These are phyloP conservation scores for Rhogogaster chlorosoma DNA, from an alignment of 2,888 invertebrate species.

Conservation along the genomic window DNA sequence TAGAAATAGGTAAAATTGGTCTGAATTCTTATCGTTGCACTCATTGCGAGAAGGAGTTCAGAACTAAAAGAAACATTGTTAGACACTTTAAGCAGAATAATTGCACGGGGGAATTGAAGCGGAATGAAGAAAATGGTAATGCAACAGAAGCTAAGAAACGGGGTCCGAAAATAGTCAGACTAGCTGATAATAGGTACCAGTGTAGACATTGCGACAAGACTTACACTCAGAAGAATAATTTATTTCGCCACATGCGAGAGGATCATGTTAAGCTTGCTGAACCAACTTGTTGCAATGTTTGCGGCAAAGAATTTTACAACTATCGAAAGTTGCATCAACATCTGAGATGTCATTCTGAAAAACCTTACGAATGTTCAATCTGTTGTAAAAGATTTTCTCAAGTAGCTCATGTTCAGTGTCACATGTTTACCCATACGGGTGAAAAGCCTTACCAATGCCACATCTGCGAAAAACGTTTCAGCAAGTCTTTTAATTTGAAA, in stretches of 20 bases:
- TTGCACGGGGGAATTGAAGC: neutral
- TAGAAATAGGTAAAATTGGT: neutral
- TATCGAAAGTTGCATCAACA: neutral
- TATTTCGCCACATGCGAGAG: conserved; percentile 29
- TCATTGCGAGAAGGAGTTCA: neutral
- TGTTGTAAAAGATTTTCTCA: conserved; percentile 8
- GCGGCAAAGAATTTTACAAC: conserved; percentile 20
- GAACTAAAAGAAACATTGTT: neutral
- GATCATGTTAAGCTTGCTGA: conserved; percentile 14
- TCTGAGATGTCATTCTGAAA: conserved; percentile 19
- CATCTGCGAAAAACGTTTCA: neutral
- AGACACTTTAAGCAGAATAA: neutral
- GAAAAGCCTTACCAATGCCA: conserved; percentile 7
- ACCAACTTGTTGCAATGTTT: conserved; percentile 7
- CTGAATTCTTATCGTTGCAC: neutral
- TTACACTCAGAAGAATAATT: conserved; percentile 33
- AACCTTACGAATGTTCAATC: conserved; percentile 9
- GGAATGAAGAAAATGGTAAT: neutral
- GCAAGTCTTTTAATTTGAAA: conserved; percentile 30
- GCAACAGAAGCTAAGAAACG: neutral
- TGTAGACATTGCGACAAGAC: conserved; percentile 27
- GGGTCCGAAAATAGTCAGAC: conserved; percentile 27
- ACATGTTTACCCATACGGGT: conserved; percentile 23
- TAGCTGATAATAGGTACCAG: conserved; percentile 18
- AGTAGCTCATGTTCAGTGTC: conserved; percentile 21